Conservation (phyloP, 2,113 vertebrate genomes). For the Gavia stellata region DNA sequence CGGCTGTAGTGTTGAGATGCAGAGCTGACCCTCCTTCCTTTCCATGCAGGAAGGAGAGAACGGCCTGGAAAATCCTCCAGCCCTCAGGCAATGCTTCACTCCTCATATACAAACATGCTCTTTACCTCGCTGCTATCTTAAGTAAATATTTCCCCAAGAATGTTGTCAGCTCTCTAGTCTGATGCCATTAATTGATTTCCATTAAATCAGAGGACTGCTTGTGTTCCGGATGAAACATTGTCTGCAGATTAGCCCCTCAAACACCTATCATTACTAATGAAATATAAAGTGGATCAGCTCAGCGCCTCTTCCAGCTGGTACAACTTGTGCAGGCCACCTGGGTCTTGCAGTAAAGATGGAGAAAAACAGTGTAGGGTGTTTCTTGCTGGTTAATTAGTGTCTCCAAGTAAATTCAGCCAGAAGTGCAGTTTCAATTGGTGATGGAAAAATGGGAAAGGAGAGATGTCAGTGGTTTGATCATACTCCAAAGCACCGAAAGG, state of each 20-base stretch:
- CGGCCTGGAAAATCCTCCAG: not conserved
- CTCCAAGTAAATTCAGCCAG: not conserved
- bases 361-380: not conserved
- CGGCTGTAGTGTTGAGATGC: not conserved
- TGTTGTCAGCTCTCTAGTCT: not conserved
- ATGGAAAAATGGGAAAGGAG: not conserved
- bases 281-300: not conserved
- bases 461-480: not conserved
- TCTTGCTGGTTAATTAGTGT: not conserved
- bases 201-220: not conserved
- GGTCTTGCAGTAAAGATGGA: not conserved
- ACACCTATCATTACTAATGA: not conserved
- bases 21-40: not conserved
- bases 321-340: not conserved
- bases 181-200: constrained; percentile 36
- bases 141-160: constrained; percentile 37
- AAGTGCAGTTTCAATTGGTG: not conserved
- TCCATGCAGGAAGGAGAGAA: not conserved
- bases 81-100: not conserved
- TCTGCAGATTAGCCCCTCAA: not conserved
- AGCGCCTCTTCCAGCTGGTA: not conserved
- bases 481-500: not conserved
- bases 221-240: not conserved
- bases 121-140: constrained; percentile 43
- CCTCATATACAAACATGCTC: constrained; percentile 36